These are phyloP conservation scores for Clarias batrachus DNA, from an alignment of 2,113 vertebrate genomes.

Conservation along the genomic window DNA sequence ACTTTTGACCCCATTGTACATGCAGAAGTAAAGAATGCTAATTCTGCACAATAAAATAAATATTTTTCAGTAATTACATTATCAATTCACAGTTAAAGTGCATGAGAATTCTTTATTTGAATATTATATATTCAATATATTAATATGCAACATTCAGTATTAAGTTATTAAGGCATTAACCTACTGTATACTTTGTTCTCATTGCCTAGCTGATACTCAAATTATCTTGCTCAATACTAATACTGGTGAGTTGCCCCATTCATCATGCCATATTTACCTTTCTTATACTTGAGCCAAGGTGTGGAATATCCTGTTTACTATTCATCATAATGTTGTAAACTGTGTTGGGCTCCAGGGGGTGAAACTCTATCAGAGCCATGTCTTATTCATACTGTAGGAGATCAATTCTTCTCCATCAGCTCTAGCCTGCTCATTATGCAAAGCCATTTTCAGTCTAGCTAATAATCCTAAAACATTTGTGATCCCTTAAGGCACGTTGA, in stretches of 20 bases:
- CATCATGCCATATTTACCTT: neutral
- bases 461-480: slow-evolving; percentile 31
- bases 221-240: neutral
- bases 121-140: neutral
- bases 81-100: neutral
- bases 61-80: neutral
- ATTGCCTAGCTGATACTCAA: neutral
- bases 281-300: neutral
- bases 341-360: slow-evolving; percentile 26
- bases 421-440: slow-evolving; percentile 33
- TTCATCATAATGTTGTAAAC: slow-evolving; percentile 42
- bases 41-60: neutral
- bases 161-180: neutral
- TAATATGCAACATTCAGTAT: neutral
- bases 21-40: neutral
- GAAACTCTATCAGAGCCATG: slow-evolving; percentile 44
- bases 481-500: slow-evolving; percentile 24
- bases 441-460: slow-evolving; percentile 27
- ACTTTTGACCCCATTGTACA: too few relatives aligned
- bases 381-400: slow-evolving; percentile 48
- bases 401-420: slow-evolving; percentile 15
- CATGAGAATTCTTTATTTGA: neutral
- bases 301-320: slow-evolving; percentile 51
- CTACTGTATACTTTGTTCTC: neutral
- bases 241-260: neutral